Percentiles rank a stretch among this genome's conserved stretches.
phyloP scores from a whole-genome alignment of 1,140 invertebrate species.

The Trichomalopsis sarcophagae region DNA sequence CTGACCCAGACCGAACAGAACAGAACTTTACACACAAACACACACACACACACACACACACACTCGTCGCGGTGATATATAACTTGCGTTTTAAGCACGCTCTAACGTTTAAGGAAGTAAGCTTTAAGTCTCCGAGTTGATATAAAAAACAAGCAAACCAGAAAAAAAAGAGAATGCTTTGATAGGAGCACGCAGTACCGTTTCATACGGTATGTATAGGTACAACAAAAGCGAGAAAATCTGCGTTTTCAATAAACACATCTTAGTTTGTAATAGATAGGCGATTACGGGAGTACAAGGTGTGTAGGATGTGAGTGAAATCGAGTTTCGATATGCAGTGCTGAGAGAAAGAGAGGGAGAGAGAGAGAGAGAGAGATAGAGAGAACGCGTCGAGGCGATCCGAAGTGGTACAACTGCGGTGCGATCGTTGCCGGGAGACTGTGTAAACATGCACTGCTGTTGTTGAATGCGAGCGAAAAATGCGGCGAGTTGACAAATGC shows the following conservation, averaged over 20 bases:
- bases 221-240: constrained; percentile 3
- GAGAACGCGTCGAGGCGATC: no score
- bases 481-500: not conserved
- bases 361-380: not conserved
- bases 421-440: not conserved
- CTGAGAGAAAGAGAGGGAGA: not conserved
- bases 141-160: constrained; percentile 11
- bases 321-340: not conserved
- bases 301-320: not conserved
- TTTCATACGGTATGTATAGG: not conserved
- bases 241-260: constrained; percentile 36
- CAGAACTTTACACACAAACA: constrained; percentile 21
- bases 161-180: constrained; percentile 6
- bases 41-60: not conserved
- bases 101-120: constrained; percentile 42
- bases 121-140: constrained; percentile 27
- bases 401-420: constrained; percentile 9
- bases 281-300: not conserved
- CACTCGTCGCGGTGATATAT: constrained; percentile 48
- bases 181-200: not conserved
- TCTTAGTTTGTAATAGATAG: constrained; percentile 21
- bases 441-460: not conserved
- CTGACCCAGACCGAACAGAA: constrained; percentile 10
- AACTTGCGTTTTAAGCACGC: constrained; percentile 49
- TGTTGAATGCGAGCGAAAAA: not conserved